Percentiles rank a stretch among this genome's conserved stretches.
Evolutionary conservation across 2,113 vertebrate species (phyloP).

Genomic region (Fregetta grallaria): DNA sequence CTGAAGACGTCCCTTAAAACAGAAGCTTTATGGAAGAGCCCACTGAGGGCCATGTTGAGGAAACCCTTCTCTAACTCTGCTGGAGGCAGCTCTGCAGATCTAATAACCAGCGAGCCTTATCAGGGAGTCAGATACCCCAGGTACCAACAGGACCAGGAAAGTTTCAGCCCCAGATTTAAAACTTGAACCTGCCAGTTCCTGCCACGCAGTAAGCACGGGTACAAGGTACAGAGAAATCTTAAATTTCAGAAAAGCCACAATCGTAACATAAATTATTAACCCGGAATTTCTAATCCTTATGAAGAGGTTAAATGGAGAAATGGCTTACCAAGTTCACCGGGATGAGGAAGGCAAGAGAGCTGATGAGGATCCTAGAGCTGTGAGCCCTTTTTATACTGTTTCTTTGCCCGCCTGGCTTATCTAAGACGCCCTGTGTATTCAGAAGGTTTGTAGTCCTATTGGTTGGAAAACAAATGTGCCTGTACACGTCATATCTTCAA

Average conservation of each 20-base stretch:
- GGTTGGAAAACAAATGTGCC: slow-evolving; percentile 25
- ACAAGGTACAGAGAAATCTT: neutral
- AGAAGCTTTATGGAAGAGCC: neutral
- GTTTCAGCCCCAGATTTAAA: neutral
- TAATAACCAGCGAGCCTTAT: fast-evolving
- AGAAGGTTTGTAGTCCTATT: neutral
- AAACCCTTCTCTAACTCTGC: neutral
- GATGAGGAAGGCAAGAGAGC: neutral
- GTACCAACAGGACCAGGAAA: neutral
- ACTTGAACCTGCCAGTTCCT: neutral
- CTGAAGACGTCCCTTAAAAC: neutral
- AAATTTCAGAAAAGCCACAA: neutral
- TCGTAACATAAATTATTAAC: neutral
- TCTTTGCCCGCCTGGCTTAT: slow-evolving; percentile 1
- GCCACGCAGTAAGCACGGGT: fast-evolving
- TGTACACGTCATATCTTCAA: slow-evolving; percentile 54
- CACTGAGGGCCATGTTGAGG: fast-evolving
- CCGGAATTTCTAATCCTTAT: neutral
- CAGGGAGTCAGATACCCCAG: neutral
- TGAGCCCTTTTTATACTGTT: slow-evolving; percentile 18
- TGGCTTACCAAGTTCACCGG: neutral
- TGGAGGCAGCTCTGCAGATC: neutral
- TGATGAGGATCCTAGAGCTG: neutral
- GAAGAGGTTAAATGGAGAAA: neutral
- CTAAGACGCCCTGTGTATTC: neutral